phyloP scores from a whole-genome alignment of 2,113 vertebrate species.

The Brevimyrus niger region DNA sequence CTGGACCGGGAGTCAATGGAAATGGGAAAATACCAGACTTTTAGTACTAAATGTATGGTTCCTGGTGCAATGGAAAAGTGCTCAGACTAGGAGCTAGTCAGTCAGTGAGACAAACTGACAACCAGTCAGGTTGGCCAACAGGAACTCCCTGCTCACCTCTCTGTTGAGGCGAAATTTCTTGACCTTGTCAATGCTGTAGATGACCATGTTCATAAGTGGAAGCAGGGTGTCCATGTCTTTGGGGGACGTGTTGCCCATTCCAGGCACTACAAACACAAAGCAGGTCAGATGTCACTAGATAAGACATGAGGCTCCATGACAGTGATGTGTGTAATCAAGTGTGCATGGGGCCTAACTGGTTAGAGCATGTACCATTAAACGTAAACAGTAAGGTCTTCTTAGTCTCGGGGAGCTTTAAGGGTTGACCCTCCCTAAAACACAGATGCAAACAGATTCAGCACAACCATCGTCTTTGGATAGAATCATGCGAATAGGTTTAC shows the following conservation, averaged over 20 bases:
- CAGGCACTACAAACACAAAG: conserved; percentile 73
- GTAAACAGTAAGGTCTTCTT: conserved; percentile 98
- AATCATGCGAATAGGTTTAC: background rate
- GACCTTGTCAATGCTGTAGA: conserved; percentile 95
- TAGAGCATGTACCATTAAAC: conserved; percentile 80
- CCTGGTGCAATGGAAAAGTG: background rate
- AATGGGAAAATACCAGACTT: background rate
- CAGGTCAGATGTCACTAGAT: background rate
- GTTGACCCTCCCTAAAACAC: conserved; percentile 88
- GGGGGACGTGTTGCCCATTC: conserved; percentile 93
- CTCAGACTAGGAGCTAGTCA: background rate
- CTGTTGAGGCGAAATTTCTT: conserved; percentile 96
- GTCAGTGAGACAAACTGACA: background rate
- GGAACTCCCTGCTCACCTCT: conserved; percentile 65
- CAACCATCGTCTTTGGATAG: background rate
- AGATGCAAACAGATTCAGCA: background rate
- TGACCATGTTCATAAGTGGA: conserved; percentile 98
- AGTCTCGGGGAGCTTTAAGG: conserved; percentile 95
- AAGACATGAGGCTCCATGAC: background rate
- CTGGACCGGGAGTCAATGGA: background rate
- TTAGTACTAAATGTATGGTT: background rate
- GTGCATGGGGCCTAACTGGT: background rate
- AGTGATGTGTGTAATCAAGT: background rate
- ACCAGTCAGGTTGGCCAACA: background rate
- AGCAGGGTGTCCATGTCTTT: conserved; percentile 96